Evolutionary conservation across 2,888 invertebrate species (phyloP).

Genomic region (Drosophila peninsularis): DNA sequence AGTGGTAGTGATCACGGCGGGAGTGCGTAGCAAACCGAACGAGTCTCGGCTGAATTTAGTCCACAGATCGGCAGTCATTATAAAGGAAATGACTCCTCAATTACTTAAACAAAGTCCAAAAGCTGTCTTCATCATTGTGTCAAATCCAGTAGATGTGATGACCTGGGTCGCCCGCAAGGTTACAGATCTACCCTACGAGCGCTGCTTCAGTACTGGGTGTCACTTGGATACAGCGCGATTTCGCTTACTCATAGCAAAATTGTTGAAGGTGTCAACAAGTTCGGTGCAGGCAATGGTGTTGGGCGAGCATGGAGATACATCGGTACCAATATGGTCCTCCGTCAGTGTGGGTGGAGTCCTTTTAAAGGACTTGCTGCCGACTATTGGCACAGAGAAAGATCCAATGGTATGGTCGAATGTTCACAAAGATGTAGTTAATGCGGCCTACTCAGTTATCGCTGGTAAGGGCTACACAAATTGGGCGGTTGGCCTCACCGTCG

Average conservation of each 20-base stretch:
- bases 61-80: slow-evolving; percentile 92
- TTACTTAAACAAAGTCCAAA: slow-evolving; percentile 88
- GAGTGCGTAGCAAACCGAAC: slow-evolving; percentile 92
- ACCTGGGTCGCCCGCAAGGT: slow-evolving; percentile 95
- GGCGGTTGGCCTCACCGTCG: slow-evolving; percentile 91
- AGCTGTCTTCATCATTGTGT: slow-evolving; percentile 91
- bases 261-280: slow-evolving; percentile 90
- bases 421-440: slow-evolving; percentile 90
- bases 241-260: slow-evolving; percentile 91
- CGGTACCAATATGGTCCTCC: slow-evolving; percentile 95
- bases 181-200: slow-evolving; percentile 91
- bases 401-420: slow-evolving; percentile 90
- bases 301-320: slow-evolving; percentile 95
- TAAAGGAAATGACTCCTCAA: slow-evolving; percentile 91
- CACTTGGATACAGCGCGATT: slow-evolving; percentile 95
- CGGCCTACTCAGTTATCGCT: slow-evolving; percentile 91
- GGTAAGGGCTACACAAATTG: slow-evolving; percentile 94
- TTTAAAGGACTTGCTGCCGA: slow-evolving; percentile 89
- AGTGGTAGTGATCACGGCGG: slow-evolving; percentile 93
- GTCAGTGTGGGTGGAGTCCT: slow-evolving; percentile 94
- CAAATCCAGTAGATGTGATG: slow-evolving; percentile 95
- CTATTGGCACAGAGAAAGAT: slow-evolving; percentile 89
- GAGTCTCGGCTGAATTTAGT: slow-evolving; percentile 92
- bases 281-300: slow-evolving; percentile 94
- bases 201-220: slow-evolving; percentile 95